Base-by-base conservation (phyloP, 2,113 vertebrate genomes). In the Cathartes aura region DNA sequence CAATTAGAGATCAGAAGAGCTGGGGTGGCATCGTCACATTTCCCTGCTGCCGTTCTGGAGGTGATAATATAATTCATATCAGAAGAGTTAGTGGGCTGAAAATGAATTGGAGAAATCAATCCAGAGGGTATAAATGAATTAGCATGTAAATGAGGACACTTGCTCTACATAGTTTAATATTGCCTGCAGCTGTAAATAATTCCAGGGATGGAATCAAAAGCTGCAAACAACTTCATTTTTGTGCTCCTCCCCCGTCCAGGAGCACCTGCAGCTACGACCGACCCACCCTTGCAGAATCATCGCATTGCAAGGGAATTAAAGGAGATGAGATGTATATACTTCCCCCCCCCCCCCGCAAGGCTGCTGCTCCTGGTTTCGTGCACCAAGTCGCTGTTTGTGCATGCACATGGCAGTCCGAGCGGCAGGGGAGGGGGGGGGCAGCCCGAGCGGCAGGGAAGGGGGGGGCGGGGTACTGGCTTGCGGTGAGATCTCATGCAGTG, bases 61-160 rank as follows among this genome's bases (percentile, higher is more conserved):
- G 96, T 96, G 97, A 97, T 97, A 98, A 97, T 98, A 98, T 97
- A 98, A 98, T 98, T 98, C 98, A 97, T 96, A 96, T 97, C 95
- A 97, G 97, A 98, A 98, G 97, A 97, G 96, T 97, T 97, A 98
- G 97, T 97, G 98, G 98, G 97, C 97, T 98, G 98, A 98, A 98
- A 98, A 98, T 98, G 97, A 98, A 98, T 98, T 98, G 97, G 97
- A 97, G 97, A 97, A 98, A 98, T 98, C 98, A 98, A 98, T 98
- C 98, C 98, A 98, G 97, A 98, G 98, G 97, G 98, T 98, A 98
- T 98, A 98, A 98, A 98, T 98, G 98, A 98, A 98, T 98, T 98
- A 98, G 97, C 97, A 98, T 98, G 98, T 98, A 98, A 98, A 98
- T 98, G 98, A 98, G 97, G 97, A 98, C 97, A 98, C 98, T 98